Base-by-base conservation (phyloP, 2,113 vertebrate genomes). In the Periophthalmodon schlosseri region DNA sequence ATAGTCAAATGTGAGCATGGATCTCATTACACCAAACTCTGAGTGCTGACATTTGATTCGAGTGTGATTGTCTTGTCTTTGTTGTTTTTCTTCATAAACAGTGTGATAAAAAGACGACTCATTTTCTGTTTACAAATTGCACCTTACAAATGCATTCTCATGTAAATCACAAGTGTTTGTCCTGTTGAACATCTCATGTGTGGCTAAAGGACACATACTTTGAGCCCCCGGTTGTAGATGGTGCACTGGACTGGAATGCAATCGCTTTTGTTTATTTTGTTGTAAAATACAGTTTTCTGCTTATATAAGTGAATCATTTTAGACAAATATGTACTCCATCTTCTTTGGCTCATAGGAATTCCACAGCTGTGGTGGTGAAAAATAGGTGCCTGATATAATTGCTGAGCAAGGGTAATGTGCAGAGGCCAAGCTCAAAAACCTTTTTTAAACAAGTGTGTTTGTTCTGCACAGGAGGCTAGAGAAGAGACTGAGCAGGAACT, bases 1-100 rank as follows among this genome's bases (percentile, higher is more conserved):
- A 95, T 95, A 91, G 89, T 94, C 93, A 95, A 96, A 96, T 95
- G 95, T 93, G 94, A 95, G 94, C 95, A 96, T 96, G 95, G 96
- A 97, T 97, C 95, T 95, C 89, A 92, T 93, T 94, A 91, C 84
- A 85, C 85, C 85, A 77, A 78, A 88, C 82, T 69, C 20, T 84
- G 78, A 77, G 73, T 52, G 69, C 63, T 75, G 73, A 66, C 85
- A 89, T 88, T 71, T 81, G 86, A 88, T 83, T 65, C 28, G 18
- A 52, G 15, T 20, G 52, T n/a, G 20, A 56, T 56, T 56, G 57
- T 60, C 57, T 24, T 21, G 14, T 60, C 12, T 28, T 58, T 60
- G 23, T 60, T 72, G 73, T 73, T 75, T 44, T 44, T 44, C 39
- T 44, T 44, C 10, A 7, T 44, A 44, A 44, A 10, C 39, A 44